phyloP scores from a whole-genome alignment of 2,113 vertebrate genomes.

The Galbula dea region DNA sequence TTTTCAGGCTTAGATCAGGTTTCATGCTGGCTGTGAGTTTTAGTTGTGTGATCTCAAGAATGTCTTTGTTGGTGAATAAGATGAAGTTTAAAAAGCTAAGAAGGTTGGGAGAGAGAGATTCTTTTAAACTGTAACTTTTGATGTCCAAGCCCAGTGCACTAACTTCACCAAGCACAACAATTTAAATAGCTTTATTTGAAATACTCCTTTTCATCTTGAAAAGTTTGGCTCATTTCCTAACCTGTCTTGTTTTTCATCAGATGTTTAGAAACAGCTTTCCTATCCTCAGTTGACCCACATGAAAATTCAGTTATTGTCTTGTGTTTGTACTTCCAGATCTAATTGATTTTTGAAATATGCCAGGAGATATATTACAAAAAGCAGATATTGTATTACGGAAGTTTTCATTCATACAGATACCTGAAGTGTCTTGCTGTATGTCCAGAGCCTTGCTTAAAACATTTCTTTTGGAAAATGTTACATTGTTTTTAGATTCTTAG shows the following conservation, averaged over 20 bases:
- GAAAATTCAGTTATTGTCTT: constrained; percentile 22
- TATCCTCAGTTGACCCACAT: constrained; percentile 11
- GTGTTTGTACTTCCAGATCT: constrained; percentile 36
- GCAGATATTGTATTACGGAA: not conserved
- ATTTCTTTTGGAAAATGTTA: not conserved
- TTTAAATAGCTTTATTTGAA: constrained; percentile 59
- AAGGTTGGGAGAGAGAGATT: constrained; percentile 23
- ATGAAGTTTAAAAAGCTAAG: constrained; percentile 62
- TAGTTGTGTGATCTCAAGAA: constrained; percentile 58
- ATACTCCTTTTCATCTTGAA: constrained; percentile 65
- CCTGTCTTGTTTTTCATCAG: constrained; percentile 23
- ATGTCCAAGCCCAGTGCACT: constrained; percentile 58
- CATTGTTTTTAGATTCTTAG: not conserved
- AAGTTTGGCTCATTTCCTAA: constrained; percentile 54
- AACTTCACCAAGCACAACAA: constrained; percentile 52
- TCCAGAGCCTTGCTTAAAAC: not conserved
- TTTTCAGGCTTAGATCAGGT: constrained; percentile 65
- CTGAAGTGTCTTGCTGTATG: not conserved
- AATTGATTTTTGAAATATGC: constrained; percentile 21
- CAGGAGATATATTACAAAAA: constrained; percentile 4
- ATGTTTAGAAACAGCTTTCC: constrained; percentile 43
- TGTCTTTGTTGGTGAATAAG: constrained; percentile 69
- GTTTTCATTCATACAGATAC: not conserved
- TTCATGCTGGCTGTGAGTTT: constrained; percentile 52
- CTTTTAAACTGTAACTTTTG: constrained; percentile 70